Percentiles rank a stretch among this genome's conserved stretches.
phyloP scores from a whole-genome alignment of 2,888 invertebrate genomes.

The Drosophila hawaiiensis region DNA sequence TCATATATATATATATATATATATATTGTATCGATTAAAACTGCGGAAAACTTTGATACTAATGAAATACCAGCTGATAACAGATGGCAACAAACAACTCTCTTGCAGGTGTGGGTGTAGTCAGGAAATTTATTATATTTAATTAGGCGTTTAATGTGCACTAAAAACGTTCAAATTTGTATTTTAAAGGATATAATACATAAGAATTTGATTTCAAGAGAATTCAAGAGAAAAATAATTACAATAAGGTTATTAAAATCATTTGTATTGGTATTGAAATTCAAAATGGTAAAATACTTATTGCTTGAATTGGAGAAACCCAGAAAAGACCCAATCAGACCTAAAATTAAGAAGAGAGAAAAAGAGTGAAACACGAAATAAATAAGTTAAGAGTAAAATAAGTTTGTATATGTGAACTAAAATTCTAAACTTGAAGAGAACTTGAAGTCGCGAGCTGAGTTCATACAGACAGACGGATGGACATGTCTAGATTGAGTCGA shows the following conservation, averaged over 20 bases:
- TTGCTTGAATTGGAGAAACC: not conserved
- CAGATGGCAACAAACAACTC: not conserved
- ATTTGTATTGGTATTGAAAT: not conserved
- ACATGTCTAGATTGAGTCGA: not conserved
- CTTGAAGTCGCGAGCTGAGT: no score
- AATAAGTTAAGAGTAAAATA: no score
- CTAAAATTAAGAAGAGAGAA: no score
- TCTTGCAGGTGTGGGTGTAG: not conserved
- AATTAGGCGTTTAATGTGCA: not conserved
- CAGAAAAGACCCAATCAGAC: not conserved
- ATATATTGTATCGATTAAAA: not conserved
- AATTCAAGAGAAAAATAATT: no score
- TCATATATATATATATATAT: not conserved
- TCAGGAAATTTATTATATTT: not conserved
- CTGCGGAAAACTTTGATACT: not conserved
- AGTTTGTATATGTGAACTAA: no score
- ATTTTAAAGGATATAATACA: not conserved
- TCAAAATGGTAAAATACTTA: not conserved
- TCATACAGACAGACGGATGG: no score
- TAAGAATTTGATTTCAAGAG: not conserved
- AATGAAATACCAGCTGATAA: not conserved
- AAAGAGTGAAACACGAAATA: no score
- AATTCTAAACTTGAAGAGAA: not conserved
- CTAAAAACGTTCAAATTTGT: not conserved
- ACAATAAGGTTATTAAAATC: no score